Base-by-base conservation (phyloP, 2,113 vertebrate species). In the Epinephelus cyanopodus region DNA sequence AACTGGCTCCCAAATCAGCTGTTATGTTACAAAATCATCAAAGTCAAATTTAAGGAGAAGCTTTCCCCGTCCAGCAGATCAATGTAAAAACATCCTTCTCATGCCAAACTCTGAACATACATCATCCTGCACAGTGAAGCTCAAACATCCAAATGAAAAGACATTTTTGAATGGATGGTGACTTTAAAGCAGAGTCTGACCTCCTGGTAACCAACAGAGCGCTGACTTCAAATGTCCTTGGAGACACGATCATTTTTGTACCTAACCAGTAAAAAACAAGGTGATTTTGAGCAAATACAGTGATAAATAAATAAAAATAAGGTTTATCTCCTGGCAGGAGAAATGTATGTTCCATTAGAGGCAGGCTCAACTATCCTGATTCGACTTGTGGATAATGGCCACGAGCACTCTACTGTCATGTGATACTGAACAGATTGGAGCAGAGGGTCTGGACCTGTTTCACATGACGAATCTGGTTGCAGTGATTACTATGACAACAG, bases 401-500 rank as follows among this genome's bases (percentile, higher is more conserved):
- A 61, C 27, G 7, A 48, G 81, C 83, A 47, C 27, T 85, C 74
- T 77, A 77, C 56, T 21, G 76, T 70, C 72, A 88, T 65, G 69
- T 67, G 73, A 79, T 10, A 81, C 42, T 27, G 2, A 45, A 70
- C 71, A 77, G 83, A 63, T 18, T 25, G 27, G n/a, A 74, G 68
- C 5, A 11, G 45, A 76, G 48, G 66, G n/a, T 74, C 73, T 47
- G 47, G 69, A 80, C 71, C 77, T 53, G 54, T 70, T 77, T 82
- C 87, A 74, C 29, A 69, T 62, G 29, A 58, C 56, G 1, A 79
- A 74, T 79, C 61, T 65, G 74, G 52, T 6, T 70, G 48, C 62
- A 53, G 69, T 2, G 1, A 77, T 82, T 64, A 21, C 82, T 62
- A 81, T 72, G 87, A 81, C 76, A 79, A 81, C 80, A 53, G 48